Percentiles rank a stretch among this genome's conserved stretches.
These are phyloP conservation scores for Leptogaster cylindrica DNA, from an alignment of 2,888 invertebrate genomes.

Conservation along the genomic window DNA sequence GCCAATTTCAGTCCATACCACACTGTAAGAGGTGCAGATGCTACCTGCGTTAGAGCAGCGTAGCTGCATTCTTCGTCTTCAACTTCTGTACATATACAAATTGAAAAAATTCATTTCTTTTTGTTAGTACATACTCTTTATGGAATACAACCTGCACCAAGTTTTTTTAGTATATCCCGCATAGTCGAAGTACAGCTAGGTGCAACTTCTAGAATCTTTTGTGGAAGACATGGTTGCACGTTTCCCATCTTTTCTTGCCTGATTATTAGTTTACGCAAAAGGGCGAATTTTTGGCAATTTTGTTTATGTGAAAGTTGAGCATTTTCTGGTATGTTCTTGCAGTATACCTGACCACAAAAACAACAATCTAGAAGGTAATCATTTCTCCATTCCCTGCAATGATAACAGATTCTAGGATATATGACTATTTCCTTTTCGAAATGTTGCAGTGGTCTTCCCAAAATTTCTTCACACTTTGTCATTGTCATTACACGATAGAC, in stretches of 20 bases:
- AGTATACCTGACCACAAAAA: constrained; percentile 68
- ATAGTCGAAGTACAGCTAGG: constrained; percentile 54
- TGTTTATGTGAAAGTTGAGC: constrained; percentile 64
- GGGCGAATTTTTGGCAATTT: constrained; percentile 70
- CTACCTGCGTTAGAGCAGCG: constrained; percentile 69
- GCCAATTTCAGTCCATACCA: constrained; percentile 65
- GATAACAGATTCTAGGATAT: constrained; percentile 70
- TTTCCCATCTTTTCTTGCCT: constrained; percentile 68
- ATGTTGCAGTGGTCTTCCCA: constrained; percentile 67
- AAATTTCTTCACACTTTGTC: constrained; percentile 66
- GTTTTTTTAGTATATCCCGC: constrained; percentile 52
- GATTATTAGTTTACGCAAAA: constrained; percentile 67
- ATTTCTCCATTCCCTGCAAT: constrained; percentile 67
- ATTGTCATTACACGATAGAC: constrained; percentile 69
- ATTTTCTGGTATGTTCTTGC: constrained; percentile 64
- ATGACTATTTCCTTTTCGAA: constrained; percentile 74
- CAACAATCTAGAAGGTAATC: constrained; percentile 65
- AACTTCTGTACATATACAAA: too few relatives aligned
- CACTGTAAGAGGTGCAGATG: constrained; percentile 71
- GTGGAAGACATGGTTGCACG: constrained; percentile 67
- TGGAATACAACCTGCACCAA: neutral
- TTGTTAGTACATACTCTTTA: too few relatives aligned
- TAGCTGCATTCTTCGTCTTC: constrained; percentile 69
- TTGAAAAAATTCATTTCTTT: too few relatives aligned
- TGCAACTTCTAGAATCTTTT: constrained; percentile 58